Evolutionary conservation across 1,140 invertebrate genomes (phyloP).

Genomic region (Meloidogyne exigua): DNA sequence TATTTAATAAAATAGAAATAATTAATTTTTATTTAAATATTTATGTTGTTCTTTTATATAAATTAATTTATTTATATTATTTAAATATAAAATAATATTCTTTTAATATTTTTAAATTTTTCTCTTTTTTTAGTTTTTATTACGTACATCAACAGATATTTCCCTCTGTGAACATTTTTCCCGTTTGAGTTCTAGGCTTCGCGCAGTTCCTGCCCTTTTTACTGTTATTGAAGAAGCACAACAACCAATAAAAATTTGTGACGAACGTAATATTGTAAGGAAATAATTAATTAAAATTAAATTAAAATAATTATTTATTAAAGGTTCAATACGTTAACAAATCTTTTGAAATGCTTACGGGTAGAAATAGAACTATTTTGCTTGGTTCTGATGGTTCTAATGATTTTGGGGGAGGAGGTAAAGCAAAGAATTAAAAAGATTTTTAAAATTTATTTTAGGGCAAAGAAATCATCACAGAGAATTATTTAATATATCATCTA

Average conservation of each 20-base stretch:
- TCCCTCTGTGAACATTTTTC: constrained; percentile 58
- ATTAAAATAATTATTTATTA: background rate
- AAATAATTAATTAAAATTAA: background rate
- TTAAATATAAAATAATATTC: background rate
- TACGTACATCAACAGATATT: constrained; percentile 48
- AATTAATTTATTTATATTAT: no score
- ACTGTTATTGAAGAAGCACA: constrained; percentile 62
- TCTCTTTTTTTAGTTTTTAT: constrained; percentile 42
- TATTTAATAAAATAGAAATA: background rate
- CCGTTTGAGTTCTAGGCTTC: constrained; percentile 48
- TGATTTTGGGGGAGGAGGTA: constrained; percentile 3
- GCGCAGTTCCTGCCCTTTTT: constrained; percentile 61
- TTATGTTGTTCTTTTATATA: background rate
- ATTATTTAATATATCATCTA: background rate
- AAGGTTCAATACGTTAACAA: constrained; percentile 56
- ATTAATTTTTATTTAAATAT: constrained; percentile 4
- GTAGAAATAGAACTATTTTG: constrained; percentile 49
- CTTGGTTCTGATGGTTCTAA: constrained; percentile 47
- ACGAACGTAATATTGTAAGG: constrained; percentile 54
- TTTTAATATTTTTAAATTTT: no score
- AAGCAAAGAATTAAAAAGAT: background rate
- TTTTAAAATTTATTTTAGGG: no score
- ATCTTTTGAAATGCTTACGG: constrained; percentile 59
- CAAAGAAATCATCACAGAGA: constrained; percentile 7
- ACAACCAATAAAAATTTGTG: constrained; percentile 64